Percentiles rank a stretch among this genome's conserved stretches.
Conservation (phyloP, 1,140 invertebrate species). For the Drosophila chauvacae region DNA sequence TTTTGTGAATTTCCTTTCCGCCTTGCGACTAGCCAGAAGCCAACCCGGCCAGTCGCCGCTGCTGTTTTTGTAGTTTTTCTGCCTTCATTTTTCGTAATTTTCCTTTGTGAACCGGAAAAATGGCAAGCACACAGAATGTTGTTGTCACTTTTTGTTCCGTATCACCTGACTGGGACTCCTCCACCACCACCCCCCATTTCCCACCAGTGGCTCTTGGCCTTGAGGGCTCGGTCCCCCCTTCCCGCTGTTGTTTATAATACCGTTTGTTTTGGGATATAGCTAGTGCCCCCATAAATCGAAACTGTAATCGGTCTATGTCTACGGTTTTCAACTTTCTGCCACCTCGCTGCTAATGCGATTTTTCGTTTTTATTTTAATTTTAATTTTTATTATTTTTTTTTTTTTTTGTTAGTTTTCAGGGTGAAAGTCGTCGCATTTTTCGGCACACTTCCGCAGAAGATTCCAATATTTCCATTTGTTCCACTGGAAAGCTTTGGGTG, state of each 20-base stretch:
- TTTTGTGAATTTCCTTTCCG: slow-evolving; percentile 44
- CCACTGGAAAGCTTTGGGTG: slow-evolving; percentile 17
- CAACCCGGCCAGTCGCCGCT: not conserved
- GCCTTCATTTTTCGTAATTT: slow-evolving; percentile 35
- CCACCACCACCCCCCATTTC: not conserved
- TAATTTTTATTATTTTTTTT: no score
- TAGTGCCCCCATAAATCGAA: not conserved
- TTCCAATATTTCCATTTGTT: not conserved
- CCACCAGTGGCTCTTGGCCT: slow-evolving; percentile 12
- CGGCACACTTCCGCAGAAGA: slow-evolving; percentile 2
- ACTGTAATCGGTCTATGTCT: slow-evolving; percentile 15
- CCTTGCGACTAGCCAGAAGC: slow-evolving; percentile 9
- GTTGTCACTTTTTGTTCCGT: slow-evolving; percentile 29
- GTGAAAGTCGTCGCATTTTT: slow-evolving; percentile 8
- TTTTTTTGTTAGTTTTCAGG: not conserved
- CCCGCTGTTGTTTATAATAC: slow-evolving; percentile 32
- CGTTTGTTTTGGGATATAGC: slow-evolving; percentile 21
- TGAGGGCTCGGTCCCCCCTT: not conserved
- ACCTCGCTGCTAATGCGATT: slow-evolving; percentile 1
- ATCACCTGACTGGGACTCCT: slow-evolving; percentile 30
- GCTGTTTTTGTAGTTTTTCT: slow-evolving; percentile 23
- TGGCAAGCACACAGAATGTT: slow-evolving; percentile 12
- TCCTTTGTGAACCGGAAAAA: slow-evolving; percentile 36
- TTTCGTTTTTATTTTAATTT: not conserved
- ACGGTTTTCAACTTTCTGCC: slow-evolving; percentile 4